A percentile compares a stretch with the other conserved stretches of the same genome.
Conservation (phyloP, 2,113 vertebrate genomes). For the Pristiophorus japonicus region DNA sequence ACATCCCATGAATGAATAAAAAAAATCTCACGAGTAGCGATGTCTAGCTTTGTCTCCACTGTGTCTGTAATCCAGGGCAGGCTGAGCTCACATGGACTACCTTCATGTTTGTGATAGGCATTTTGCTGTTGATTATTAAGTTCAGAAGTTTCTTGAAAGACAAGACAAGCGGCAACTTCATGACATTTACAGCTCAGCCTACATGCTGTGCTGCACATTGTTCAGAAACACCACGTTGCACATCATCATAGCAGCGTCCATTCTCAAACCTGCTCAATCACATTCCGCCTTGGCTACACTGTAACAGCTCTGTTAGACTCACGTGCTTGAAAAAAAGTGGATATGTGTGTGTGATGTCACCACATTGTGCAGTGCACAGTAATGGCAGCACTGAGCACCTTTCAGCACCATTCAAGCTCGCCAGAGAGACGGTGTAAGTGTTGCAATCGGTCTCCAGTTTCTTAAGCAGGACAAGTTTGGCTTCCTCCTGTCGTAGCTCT, state of each 20-base stretch:
- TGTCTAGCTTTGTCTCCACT: too few relatives aligned
- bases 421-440: neutral
- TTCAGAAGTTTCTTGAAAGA: neutral
- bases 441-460: slow-evolving; percentile 51
- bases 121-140: neutral
- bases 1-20: too few relatives aligned
- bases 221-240: neutral
- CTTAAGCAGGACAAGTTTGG: slow-evolving; percentile 87
- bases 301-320: neutral
- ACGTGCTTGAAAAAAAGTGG: neutral
- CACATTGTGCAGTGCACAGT: neutral
- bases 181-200: neutral
- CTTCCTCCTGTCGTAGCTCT: slow-evolving; percentile 87
- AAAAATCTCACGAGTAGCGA: neutral
- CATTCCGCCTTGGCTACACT: neutral
- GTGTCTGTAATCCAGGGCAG: too few relatives aligned
- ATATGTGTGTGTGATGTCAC: neutral
- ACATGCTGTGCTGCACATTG: neutral
- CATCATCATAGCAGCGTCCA: too few relatives aligned
- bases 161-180: neutral
- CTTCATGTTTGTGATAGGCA: neutral
- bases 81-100: neutral
- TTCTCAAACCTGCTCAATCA: neutral
- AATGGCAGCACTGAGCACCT: neutral
- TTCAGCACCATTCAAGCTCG: neutral